Base-by-base conservation (phyloP, 1,140 invertebrate species). In the Plectus sambesii region DNA sequence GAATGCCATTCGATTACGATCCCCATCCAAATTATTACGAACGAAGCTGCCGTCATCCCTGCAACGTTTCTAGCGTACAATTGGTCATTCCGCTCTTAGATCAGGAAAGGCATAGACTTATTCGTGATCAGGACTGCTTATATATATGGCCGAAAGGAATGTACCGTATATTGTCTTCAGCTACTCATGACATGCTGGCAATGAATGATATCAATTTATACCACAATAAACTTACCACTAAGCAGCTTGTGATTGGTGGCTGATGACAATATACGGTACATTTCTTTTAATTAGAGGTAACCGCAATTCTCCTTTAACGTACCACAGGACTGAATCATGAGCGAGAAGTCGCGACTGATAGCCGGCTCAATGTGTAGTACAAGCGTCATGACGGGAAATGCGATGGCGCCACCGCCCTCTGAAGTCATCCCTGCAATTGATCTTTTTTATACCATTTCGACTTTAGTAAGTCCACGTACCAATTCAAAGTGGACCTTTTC, bases 311-410 rank as follows among this genome's bases (percentile, higher is more conserved):
- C 47, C 5, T 24, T 22, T n/a, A 47, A 42, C 41, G 36, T 49
- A 33, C 60, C 58, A 17, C 33, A 29, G 1, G 49, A 54, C 45
- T 62, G 60, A 23, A 62, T 61, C 58, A 63, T 58, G 20, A 62
- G 26, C 12, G 58, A 61, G 42, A 62, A 63, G 51, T 62, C 60
- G n/a, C 60, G 17, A 19, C 60, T 61, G 8, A 54, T 42, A 15
- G 29, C 36, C 15, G 60, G 59, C 15, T 49, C 30, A 9, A 62
- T 55, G 15, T 58, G 47, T 8, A 62, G 43, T 19, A 53, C 35
- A 15, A 62, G 41, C 1, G 60, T 62, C 60, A 62, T 63, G 9
- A 62, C 60, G 2, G 60, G 60, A 42, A 62, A 62, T 25, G 60
- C 61, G 1, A 62, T 58, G 8, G 60, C 52, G 22, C 57, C 57